Evolutionary conservation across 2,113 vertebrate species (phyloP).

Genomic region (Phasianus colchicus): DNA sequence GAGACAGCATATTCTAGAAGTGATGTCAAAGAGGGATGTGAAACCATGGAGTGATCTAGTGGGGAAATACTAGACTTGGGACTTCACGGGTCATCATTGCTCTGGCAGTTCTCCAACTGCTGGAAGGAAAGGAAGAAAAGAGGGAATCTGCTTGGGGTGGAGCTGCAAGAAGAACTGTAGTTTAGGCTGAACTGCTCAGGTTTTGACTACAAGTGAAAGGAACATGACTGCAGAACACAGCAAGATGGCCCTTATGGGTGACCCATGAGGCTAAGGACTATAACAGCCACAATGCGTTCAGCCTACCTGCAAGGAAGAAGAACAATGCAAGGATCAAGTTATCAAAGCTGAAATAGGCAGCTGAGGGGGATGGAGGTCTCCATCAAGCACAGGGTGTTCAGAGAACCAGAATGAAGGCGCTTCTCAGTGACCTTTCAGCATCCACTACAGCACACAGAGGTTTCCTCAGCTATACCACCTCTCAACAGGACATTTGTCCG

Average conservation of each 20-base stretch:
- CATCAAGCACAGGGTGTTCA: not conserved
- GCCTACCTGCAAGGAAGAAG: not conserved
- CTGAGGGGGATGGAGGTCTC: not conserved
- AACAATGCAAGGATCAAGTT: not conserved
- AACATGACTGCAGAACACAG: not conserved
- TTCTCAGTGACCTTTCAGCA: not conserved
- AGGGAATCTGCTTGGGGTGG: not conserved
- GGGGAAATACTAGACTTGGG: not conserved
- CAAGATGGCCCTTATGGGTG: not conserved
- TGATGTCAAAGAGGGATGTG: not conserved
- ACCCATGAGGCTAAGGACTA: not conserved
- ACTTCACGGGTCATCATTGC: too few relatives aligned
- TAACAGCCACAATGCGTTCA: not conserved
- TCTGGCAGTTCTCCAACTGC: not conserved
- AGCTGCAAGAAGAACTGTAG: not conserved
- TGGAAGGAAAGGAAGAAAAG: not conserved
- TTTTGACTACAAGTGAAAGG: not conserved
- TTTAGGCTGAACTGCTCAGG: not conserved
- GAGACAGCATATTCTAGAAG: not conserved
- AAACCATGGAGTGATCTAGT: not conserved
- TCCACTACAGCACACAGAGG: not conserved
- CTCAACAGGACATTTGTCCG: not conserved
- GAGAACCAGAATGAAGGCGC: not conserved
- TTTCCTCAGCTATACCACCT: not conserved
- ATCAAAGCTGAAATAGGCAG: not conserved